Evolutionary conservation across 2,888 invertebrate species (phyloP), one percentile per base, ranked within the genome.

Genomic region (Eupithecia abbreviata): DNA sequence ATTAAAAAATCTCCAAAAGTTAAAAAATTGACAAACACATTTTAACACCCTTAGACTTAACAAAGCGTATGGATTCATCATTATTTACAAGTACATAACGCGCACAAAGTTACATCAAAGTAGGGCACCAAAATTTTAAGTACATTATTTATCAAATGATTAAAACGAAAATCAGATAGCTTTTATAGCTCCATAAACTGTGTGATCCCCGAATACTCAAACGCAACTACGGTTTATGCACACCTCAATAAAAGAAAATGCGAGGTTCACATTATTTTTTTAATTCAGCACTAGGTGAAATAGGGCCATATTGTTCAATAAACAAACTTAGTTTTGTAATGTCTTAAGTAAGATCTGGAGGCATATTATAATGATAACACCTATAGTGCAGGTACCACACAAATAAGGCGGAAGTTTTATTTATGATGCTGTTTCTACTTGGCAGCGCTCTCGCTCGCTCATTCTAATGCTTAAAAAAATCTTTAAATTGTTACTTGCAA

Each of bases 11-110:
- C 90, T 92, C 92, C 90, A 92, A 93, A 92, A 90, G 90, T 92
- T 90, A 78, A 92, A 91, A 93, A 94, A 92, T 90, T 89, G 93
- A 94, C 92, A 94, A 93, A 95, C 93, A 94, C 93, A 93, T 92
- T 86, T 73, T 90, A 93, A 93, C 92, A 93, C 93, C 89, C 94
- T 94, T 94, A 94, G 88, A 89, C 71, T 93, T 93, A 94, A 89
- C 91, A 94, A 95, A 95, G 94, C 94, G 94, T 93, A 94, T 94
- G 93, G 95, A 94, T 95, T 94, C 94, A 90, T 94, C 86, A 82
- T 75, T 94, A 94, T 94, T 91, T 94, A 94, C 93, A 94, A 85
- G 87, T 91, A 91, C 87, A 86, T 87, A 92, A 89, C 84, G 88
- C 90, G 87, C 89, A 86, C 88, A 89, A 88, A 90, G 85, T 91